Percentiles rank a stretch among this genome's conserved stretches.
Evolutionary conservation across 2,797 vertebrate species (phyloP).

Genomic region (Aselliscus stoliczkanus): DNA sequence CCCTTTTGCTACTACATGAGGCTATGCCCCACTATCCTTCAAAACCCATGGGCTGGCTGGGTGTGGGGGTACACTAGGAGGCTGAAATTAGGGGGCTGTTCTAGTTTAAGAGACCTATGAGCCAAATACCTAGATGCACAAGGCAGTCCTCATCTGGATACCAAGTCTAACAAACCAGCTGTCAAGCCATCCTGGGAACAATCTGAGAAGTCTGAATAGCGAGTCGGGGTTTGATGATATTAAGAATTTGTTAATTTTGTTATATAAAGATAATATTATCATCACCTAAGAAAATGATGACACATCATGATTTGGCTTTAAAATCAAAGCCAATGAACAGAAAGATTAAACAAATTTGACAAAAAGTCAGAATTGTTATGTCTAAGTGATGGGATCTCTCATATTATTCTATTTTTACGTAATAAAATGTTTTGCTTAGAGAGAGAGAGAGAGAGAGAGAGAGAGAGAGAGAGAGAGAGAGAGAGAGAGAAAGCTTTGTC

Average conservation of each 20-base stretch:
- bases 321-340: neutral
- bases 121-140: neutral
- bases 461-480: too few species aligned
- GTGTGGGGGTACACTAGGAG: fast-evolving
- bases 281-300: neutral
- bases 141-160: neutral
- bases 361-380: neutral
- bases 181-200: neutral
- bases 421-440: neutral
- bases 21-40: neutral
- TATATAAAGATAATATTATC: neutral
- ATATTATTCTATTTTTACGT: neutral
- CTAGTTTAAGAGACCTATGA: neutral
- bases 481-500: neutral
- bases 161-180: neutral
- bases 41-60: neutral
- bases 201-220: neutral
- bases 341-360: neutral
- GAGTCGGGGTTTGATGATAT: neutral
- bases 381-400: neutral
- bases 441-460: too few species aligned
- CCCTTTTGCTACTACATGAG: neutral
- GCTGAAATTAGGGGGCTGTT: neutral
- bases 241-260: neutral
- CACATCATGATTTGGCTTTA: neutral